These are phyloP conservation scores for Sicus ferrugineus DNA, from an alignment of 2,888 invertebrate genomes.

Conservation along the genomic window DNA sequence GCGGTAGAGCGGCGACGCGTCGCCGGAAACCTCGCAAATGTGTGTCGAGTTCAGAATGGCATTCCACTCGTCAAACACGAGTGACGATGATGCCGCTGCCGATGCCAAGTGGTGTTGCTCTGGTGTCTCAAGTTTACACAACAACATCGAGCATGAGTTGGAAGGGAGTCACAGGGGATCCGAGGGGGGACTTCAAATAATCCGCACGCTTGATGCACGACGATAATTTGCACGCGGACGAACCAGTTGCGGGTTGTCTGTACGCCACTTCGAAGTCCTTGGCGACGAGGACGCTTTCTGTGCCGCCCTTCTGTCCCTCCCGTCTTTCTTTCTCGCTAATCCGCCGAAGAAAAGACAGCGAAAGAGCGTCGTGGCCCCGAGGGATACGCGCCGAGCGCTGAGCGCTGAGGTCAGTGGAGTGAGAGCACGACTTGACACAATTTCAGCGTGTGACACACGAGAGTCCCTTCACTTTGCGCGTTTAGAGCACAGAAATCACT, in stretches of 20 bases:
- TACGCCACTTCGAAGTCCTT: conserved; percentile 14
- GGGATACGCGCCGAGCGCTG: neutral
- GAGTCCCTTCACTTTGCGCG: neutral
- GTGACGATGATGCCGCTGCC: neutral
- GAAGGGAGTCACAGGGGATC: too few species aligned
- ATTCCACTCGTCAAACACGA: neutral
- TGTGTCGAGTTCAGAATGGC: conserved; percentile 8
- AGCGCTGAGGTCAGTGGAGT: conserved; percentile 1
- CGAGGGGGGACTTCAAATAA: neutral
- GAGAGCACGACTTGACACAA: conserved; percentile 15
- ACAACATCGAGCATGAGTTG: too few species aligned
- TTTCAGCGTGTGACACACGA: neutral
- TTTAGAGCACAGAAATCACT: too few species aligned
- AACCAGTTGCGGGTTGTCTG: conserved; percentile 21
- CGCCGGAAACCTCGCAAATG: neutral
- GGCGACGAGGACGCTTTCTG: too few species aligned
- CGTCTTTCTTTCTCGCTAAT: neutral
- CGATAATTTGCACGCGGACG: conserved; percentile 14
- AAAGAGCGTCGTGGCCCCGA: neutral
- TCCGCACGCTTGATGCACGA: conserved; percentile 17
- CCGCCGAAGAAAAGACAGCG: neutral
- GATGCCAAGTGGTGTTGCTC: neutral
- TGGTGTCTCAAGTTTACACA: too few species aligned
- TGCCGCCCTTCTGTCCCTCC: neutral
- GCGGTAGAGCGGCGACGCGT: neutral